Evolutionary conservation across 1,140 invertebrate species (phyloP), one percentile per base, ranked within the genome.

Genomic region (Hydropsyche tenuis): DNA sequence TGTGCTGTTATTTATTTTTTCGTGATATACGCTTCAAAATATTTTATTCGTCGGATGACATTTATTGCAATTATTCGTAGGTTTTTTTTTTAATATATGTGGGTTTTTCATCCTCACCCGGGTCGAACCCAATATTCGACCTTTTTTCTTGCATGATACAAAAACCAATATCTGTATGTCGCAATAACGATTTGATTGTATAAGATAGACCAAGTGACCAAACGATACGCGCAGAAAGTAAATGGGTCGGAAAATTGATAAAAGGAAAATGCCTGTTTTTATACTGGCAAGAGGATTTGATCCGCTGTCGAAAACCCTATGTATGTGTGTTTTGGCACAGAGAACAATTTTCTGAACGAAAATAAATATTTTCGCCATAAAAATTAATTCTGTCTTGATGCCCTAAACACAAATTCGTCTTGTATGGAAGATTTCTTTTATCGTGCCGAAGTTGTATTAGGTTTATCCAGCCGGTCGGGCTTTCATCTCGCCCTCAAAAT

Each of bases 181-280:
- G 42, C 9, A 43, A 68, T 68, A 68, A 68, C 65, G 65, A 68
- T 48, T 68, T 68, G 65, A 68, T 68, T 68, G 65, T 68, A 68
- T 68, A 72, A 48, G 71, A 64, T 63, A 46, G 42, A 56, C 42
- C 45, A 65, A 75, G 74, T 75, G 74, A 66, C 72, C 75, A 68
- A 70, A 27, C 75, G 56, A 48, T 68, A 68, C 45, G 53, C 51
- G 25, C 56, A 53, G 30, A 27, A 7, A 48, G 60, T 23, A 69
- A 76, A 76, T 71, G 72, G 72, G 43, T 45, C 68, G 75, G 75
- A 76, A 76, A 76, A 76, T 76, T 76, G 71, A 76, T 76, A 76
- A 64, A 73, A 73, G 62, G 72, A 73, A 76, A 76, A 64, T 69
- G 64, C 53, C 42, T 42, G 64, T 56, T 68, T 73, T 68, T 62